A percentile compares a stretch with the other conserved stretches of the same genome.
Evolutionary conservation across 2,888 invertebrate genomes (phyloP).

Genomic region (Ditylenchus weischeri): DNA sequence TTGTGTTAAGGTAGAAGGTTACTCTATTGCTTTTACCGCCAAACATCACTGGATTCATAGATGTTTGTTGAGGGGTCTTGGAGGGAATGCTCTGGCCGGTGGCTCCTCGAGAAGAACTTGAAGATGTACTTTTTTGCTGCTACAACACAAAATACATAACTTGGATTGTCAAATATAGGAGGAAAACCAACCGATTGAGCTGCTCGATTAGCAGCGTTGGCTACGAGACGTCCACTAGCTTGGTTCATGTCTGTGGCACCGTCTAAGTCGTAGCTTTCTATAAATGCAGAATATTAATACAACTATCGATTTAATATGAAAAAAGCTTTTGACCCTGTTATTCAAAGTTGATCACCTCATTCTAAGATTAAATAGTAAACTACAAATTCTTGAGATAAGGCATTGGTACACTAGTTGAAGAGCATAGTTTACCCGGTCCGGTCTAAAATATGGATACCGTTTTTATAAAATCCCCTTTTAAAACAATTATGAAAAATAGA

Average conservation of each 20-base stretch:
- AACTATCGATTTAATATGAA: not conserved
- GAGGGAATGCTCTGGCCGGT: not conserved
- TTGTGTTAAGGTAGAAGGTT: slow-evolving; percentile 35
- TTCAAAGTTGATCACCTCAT: not conserved
- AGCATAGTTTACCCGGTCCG: too few species aligned
- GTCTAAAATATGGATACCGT: too few species aligned
- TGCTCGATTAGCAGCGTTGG: slow-evolving; percentile 11
- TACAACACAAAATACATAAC: not conserved
- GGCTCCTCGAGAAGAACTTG: not conserved
- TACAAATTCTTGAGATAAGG: too few species aligned
- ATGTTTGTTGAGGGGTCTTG: not conserved
- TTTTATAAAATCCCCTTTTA: too few species aligned
- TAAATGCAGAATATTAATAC: not conserved
- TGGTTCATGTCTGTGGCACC: slow-evolving; percentile 29
- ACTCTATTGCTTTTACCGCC: slow-evolving; percentile 22
- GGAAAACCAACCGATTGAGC: slow-evolving; percentile 6
- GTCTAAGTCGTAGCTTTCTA: slow-evolving; percentile 39
- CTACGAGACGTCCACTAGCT: not conserved
- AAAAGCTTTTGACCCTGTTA: not conserved
- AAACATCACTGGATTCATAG: not conserved
- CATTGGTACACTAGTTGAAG: too few species aligned
- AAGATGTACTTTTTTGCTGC: not conserved
- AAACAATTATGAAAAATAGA: too few species aligned
- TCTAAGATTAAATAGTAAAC: too few species aligned
- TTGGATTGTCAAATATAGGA: not conserved